These are phyloP conservation scores for Troglohyphantes excavatus DNA, from an alignment of 2,888 invertebrate genomes.

Conservation along the genomic window DNA sequence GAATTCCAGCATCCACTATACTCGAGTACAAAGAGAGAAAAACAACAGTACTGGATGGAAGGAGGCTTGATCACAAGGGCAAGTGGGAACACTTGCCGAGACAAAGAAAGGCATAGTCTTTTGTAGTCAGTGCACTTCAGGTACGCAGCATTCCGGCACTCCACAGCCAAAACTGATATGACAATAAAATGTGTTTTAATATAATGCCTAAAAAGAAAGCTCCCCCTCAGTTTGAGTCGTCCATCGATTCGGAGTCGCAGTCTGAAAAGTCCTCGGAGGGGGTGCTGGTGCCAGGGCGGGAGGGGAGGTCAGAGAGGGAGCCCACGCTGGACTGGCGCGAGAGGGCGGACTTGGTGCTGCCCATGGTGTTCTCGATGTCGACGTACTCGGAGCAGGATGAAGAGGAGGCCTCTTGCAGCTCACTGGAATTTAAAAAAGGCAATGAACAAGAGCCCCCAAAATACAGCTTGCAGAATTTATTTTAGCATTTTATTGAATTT, in stretches of 20 bases:
- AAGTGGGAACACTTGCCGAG: slow-evolving; percentile 62
- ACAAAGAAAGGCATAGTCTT: slow-evolving; percentile 75
- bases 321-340: slow-evolving; percentile 79
- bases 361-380: slow-evolving; percentile 67
- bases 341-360: slow-evolving; percentile 56
- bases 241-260: slow-evolving; percentile 73
- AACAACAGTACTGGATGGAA: slow-evolving; percentile 78
- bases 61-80: slow-evolving; percentile 78
- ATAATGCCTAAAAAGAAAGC: slow-evolving; percentile 62
- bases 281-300: slow-evolving; percentile 76
- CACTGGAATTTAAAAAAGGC: too few relatives aligned
- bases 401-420: slow-evolving; percentile 71
- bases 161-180: slow-evolving; percentile 66
- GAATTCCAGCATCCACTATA: slow-evolving; percentile 73
- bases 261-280: slow-evolving; percentile 78
- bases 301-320: slow-evolving; percentile 75
- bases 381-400: slow-evolving; percentile 64
- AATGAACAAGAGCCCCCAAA: too few relatives aligned
- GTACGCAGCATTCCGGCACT: slow-evolving; percentile 73
- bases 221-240: slow-evolving; percentile 68
- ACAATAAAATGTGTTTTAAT: too few relatives aligned
- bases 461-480: too few relatives aligned
- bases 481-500: too few relatives aligned
- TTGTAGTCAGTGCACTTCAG: slow-evolving; percentile 78
- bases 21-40: slow-evolving; percentile 64